A percentile compares a stretch with the other conserved stretches of the same genome.
Conservation (phyloP, 1,140 invertebrate genomes). For the Anastrepha obliqua region DNA sequence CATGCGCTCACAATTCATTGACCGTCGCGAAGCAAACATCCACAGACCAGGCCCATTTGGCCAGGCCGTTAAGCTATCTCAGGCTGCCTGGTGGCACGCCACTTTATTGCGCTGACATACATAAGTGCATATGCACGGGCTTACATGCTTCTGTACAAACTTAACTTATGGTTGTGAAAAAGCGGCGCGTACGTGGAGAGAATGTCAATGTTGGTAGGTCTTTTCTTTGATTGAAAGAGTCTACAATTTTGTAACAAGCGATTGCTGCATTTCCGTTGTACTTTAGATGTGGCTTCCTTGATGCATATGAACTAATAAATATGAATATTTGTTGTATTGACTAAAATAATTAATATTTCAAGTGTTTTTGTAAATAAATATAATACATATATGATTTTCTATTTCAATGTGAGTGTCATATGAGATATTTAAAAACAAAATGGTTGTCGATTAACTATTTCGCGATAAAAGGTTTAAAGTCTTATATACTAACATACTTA, state of each 20-base stretch:
- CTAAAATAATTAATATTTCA: too few relatives aligned
- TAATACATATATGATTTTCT: too few relatives aligned
- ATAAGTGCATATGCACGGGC: not conserved
- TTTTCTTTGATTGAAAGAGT: slow-evolving; percentile 26
- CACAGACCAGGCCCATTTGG: not conserved
- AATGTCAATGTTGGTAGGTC: not conserved
- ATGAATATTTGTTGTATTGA: not conserved
- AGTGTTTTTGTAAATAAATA: too few relatives aligned
- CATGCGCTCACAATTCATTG: slow-evolving; percentile 46
- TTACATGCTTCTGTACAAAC: not conserved
- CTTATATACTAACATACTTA: too few relatives aligned
- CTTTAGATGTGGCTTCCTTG: slow-evolving; percentile 26
- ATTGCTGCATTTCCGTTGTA: slow-evolving; percentile 40
- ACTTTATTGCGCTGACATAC: slow-evolving; percentile 25
- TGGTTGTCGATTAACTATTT: too few relatives aligned
- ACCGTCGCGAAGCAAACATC: not conserved
- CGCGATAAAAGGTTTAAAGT: too few relatives aligned
- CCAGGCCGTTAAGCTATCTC: not conserved
- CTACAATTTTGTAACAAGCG: not conserved
- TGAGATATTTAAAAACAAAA: too few relatives aligned
- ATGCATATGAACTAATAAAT: not conserved
- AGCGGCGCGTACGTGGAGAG: not conserved
- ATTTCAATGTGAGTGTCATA: too few relatives aligned
- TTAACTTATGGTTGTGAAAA: not conserved
- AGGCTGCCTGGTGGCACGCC: not conserved